Percentiles rank a stretch among this genome's conserved stretches.
phyloP scores from a whole-genome alignment of 2,888 invertebrate genomes.

The Diarsia rubi region DNA sequence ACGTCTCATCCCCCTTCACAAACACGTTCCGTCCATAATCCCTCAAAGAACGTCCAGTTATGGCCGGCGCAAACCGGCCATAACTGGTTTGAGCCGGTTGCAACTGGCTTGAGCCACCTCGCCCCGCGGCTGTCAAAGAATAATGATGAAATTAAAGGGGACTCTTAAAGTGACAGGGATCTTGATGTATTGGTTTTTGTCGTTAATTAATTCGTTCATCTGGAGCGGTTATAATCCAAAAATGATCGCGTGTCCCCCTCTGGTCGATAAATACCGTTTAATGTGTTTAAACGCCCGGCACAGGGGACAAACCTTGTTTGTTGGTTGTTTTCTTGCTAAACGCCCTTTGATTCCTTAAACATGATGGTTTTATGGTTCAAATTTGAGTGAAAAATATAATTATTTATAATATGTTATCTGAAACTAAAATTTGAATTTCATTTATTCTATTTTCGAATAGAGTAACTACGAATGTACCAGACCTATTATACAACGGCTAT shows the following conservation, averaged over 20 bases:
- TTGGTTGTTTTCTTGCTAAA: slow-evolving; percentile 42
- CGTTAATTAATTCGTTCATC: slow-evolving; percentile 89
- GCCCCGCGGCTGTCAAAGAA: slow-evolving; percentile 60
- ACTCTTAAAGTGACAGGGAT: slow-evolving; percentile 71
- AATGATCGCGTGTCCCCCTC: slow-evolving; percentile 87
- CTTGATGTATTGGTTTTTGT: slow-evolving; percentile 79
- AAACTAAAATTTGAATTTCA: neutral
- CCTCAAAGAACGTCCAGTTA: slow-evolving; percentile 89
- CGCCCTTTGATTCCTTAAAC: neutral
- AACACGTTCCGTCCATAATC: slow-evolving; percentile 81
- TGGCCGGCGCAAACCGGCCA: slow-evolving; percentile 71
- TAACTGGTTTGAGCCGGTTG: slow-evolving; percentile 60
- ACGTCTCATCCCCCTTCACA: slow-evolving; percentile 82
- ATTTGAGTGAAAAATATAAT: neutral
- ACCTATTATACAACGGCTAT: neutral
- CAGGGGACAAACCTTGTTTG: slow-evolving; percentile 63
- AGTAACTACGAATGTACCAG: neutral
- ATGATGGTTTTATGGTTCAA: slow-evolving; percentile 5
- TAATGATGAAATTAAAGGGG: slow-evolving; percentile 53
- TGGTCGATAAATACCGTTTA: slow-evolving; percentile 86
- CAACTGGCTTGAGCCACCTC: slow-evolving; percentile 64
- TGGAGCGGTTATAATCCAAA: slow-evolving; percentile 89
- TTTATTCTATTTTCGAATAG: neutral
- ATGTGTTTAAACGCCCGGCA: slow-evolving; percentile 82
- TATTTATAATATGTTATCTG: neutral